Evolutionary conservation across 2,888 invertebrate species (phyloP).

Genomic region (Venusia cambrica): DNA sequence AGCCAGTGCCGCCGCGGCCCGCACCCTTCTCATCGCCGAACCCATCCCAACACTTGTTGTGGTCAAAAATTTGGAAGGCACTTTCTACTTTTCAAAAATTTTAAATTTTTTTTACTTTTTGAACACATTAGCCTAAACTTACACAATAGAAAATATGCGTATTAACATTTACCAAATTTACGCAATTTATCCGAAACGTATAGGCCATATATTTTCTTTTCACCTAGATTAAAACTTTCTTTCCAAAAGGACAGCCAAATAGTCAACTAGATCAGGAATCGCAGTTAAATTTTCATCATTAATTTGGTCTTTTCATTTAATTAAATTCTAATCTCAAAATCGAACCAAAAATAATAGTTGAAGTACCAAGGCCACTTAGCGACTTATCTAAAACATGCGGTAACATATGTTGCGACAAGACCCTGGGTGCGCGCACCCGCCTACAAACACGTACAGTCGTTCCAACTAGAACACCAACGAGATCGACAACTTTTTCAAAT

Average conservation of each 20-base stretch:
- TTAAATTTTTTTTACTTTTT: conserved; percentile 81
- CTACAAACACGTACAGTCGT: conserved; percentile 40
- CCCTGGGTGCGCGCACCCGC: conserved; percentile 42
- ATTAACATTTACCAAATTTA: conserved; percentile 80
- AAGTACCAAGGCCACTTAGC: conserved; percentile 81
- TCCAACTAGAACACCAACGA: conserved; percentile 61
- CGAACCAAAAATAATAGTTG: conserved; percentile 74
- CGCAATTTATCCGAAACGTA: conserved; percentile 77
- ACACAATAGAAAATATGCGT: conserved; percentile 81
- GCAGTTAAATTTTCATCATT: conserved; percentile 64
- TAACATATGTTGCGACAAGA: conserved; percentile 65
- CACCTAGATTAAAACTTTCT: conserved; percentile 66
- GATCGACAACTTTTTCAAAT: conserved; percentile 68
- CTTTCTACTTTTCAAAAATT: conserved; percentile 86
- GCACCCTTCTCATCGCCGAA: conserved; percentile 69
- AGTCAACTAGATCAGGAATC: conserved; percentile 74
- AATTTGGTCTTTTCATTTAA: conserved; percentile 77
- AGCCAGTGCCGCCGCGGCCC: conserved; percentile 15
- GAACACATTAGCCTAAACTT: conserved; percentile 89
- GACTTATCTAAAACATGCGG: conserved; percentile 71
- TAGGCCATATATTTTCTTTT: conserved; percentile 72
- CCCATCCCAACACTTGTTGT: conserved; percentile 81
- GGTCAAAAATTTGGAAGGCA: conserved; percentile 88
- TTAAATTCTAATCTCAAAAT: conserved; percentile 76
- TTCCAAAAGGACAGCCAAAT: conserved; percentile 80